These are phyloP conservation scores for Crenuchus spilurus DNA, from an alignment of 2,797 vertebrate species.

Conservation along the genomic window DNA sequence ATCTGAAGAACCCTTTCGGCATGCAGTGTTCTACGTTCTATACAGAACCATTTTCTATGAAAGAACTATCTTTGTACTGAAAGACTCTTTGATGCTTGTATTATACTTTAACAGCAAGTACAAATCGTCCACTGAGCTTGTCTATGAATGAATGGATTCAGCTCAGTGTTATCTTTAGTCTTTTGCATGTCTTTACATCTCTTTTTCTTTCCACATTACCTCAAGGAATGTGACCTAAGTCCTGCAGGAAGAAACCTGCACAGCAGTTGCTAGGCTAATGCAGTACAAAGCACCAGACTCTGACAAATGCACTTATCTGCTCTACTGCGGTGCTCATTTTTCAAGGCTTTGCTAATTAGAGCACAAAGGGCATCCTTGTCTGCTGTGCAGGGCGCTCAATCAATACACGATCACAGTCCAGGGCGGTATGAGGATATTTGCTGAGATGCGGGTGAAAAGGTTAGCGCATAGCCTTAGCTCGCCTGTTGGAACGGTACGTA, in stretches of 20 bases:
- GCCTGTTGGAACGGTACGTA: background rate
- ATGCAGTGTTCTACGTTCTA: no score
- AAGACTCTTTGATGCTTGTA: no score
- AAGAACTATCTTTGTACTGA: no score
- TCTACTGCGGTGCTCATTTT: slow-evolving; percentile 52
- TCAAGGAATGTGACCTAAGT: slow-evolving; percentile 20
- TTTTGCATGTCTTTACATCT: background rate
- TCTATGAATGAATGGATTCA: background rate
- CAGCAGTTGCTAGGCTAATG: slow-evolving; percentile 34
- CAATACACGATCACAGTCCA: slow-evolving; percentile 50
- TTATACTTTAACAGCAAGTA: background rate
- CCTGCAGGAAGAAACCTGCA: slow-evolving; percentile 11
- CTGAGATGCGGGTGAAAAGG: slow-evolving; percentile 47
- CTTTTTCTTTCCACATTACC: background rate
- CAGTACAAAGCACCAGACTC: slow-evolving; percentile 31
- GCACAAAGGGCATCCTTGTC: slow-evolving; percentile 60
- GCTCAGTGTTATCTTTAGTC: background rate
- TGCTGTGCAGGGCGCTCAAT: slow-evolving; percentile 43
- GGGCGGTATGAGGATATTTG: slow-evolving; percentile 24
- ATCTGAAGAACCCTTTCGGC: no score
- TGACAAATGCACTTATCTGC: slow-evolving; percentile 54
- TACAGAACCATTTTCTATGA: no score
- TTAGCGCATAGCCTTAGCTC: slow-evolving; percentile 30
- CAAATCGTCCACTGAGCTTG: background rate
- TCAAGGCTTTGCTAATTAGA: slow-evolving; percentile 62